These are phyloP conservation scores for Zosterops lateralis DNA, from an alignment of 2,113 vertebrate genomes.

Conservation along the genomic window DNA sequence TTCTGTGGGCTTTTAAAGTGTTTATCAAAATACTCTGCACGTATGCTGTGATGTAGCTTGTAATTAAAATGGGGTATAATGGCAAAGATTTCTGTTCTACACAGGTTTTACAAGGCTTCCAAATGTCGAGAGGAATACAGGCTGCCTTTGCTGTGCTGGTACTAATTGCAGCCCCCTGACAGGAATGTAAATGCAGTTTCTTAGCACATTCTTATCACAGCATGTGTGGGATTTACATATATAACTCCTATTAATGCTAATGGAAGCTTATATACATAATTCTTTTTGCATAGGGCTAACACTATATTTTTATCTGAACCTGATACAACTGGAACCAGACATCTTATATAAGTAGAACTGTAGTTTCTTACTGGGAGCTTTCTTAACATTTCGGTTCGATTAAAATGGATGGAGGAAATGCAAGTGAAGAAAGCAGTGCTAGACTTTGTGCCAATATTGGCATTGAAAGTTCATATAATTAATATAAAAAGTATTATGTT, in stretches of 20 bases:
- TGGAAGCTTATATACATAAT: constrained; percentile 20
- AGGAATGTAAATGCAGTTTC: constrained; percentile 53
- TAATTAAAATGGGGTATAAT: background rate
- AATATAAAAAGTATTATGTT: background rate
- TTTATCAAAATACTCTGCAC: background rate
- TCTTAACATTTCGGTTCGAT: background rate
- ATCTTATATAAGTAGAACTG: background rate
- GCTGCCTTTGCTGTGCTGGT: constrained; percentile 8
- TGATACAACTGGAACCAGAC: constrained; percentile 19
- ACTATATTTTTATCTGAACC: constrained; percentile 49
- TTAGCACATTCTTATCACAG: constrained; percentile 50
- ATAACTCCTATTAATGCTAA: constrained; percentile 64
- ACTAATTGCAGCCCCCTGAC: constrained; percentile 56
- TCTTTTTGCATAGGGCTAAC: background rate
- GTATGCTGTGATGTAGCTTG: background rate
- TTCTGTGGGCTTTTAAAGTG: background rate
- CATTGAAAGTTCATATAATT: background rate
- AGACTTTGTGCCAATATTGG: background rate
- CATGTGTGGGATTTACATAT: constrained; percentile 57
- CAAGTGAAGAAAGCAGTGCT: background rate
- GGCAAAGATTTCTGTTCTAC: background rate
- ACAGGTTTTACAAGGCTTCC: constrained; percentile 22
- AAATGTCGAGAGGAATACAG: background rate
- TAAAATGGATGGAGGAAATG: background rate
- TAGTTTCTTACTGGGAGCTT: background rate